These are phyloP conservation scores for Recurvirostra avosetta DNA, from an alignment of 2,113 vertebrate genomes.

Conservation along the genomic window DNA sequence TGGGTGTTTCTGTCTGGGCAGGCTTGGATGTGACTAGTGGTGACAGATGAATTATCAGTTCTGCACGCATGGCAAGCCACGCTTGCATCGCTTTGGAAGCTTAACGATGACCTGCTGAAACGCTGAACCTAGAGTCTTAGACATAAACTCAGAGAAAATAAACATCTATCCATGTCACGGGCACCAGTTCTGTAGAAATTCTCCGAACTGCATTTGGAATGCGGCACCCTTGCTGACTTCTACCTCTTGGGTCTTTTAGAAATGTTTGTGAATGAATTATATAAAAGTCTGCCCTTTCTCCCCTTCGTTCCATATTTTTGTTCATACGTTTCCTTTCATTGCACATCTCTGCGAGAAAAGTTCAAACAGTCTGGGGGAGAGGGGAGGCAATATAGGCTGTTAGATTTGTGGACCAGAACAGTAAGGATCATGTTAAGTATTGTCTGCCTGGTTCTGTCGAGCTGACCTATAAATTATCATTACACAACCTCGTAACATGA, in stretches of 20 bases:
- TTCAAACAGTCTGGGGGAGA: not conserved
- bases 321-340: not conserved
- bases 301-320: not conserved
- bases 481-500: constrained; percentile 17
- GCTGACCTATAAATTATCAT: constrained; percentile 30
- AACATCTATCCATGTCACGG: not conserved
- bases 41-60: constrained; percentile 48
- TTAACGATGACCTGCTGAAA: constrained; percentile 38
- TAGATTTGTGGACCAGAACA: not conserved
- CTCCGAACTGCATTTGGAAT: constrained; percentile 29
- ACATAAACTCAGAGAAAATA: constrained; percentile 44
- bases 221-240: not conserved
- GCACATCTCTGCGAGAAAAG: not conserved
- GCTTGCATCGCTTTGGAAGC: not conserved
- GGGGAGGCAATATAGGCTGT: not conserved
- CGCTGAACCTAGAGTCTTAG: not conserved
- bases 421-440: not conserved
- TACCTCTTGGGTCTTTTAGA: not conserved
- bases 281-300: not conserved
- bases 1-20: not conserved
- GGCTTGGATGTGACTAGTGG: not conserved
- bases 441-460: not conserved
- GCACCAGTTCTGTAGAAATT: constrained; percentile 22
- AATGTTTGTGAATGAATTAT: not conserved
- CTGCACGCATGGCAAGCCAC: constrained; percentile 12